These are phyloP conservation scores for Petromus typicus DNA, from an alignment of 2,113 vertebrate species.

Conservation along the genomic window DNA sequence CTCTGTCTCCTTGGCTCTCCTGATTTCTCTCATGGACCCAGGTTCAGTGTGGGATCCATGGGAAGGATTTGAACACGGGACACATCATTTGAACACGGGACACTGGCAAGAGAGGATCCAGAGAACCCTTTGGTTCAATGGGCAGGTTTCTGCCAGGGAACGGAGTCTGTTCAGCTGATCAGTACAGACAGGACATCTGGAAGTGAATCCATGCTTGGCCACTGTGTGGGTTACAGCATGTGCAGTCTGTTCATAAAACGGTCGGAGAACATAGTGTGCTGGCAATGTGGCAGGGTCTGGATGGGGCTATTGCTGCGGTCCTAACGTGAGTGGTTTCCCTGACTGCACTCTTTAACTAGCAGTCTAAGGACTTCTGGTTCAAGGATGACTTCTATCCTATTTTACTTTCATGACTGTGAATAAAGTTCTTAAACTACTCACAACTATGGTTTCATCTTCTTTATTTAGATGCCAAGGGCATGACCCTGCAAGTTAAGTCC, in stretches of 20 bases:
- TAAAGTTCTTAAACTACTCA: not conserved
- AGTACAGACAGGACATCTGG: not conserved
- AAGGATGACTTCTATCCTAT: not conserved
- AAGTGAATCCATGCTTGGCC: conserved; percentile 9
- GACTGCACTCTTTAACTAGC: not conserved
- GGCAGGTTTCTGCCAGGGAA: not conserved
- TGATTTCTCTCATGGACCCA: not conserved
- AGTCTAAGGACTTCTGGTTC: not conserved
- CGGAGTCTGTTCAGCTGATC: not conserved
- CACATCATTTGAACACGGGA: not conserved
- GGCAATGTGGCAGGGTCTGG: fast-evolving
- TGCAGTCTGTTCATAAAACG: not conserved
- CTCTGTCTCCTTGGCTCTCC: not conserved
- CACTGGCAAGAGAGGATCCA: fast-evolving
- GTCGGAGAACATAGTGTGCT: not conserved
- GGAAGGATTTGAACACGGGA: fast-evolving
- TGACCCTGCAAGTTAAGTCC: not conserved
- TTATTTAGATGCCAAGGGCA: not conserved
- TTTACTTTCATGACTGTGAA: not conserved
- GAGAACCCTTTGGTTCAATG: not conserved
- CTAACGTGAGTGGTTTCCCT: not conserved
- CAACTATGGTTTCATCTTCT: not conserved
- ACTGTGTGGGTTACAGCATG: conserved; percentile 27
- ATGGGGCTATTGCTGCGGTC: not conserved
- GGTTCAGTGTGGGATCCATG: fast-evolving